These are phyloP conservation scores for Falcunculus frontatus DNA, from an alignment of 2,113 vertebrate species.

Conservation along the genomic window DNA sequence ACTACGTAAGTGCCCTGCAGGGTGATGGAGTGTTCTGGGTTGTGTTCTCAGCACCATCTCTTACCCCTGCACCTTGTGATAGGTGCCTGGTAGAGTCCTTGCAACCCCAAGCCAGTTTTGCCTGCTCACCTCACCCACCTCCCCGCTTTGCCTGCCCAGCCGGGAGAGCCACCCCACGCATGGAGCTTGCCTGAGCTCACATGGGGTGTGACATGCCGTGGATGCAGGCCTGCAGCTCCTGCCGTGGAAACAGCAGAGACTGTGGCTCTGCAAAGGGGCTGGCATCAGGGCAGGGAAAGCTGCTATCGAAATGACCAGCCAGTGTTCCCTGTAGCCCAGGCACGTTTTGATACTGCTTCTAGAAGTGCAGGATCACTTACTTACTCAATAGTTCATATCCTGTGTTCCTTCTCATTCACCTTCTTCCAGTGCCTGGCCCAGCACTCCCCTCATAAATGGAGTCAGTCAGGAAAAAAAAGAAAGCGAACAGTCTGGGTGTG, in stretches of 20 bases:
- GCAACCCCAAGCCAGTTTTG: neutral
- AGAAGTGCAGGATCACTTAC: neutral
- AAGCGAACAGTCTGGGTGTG: neutral
- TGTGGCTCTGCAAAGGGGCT: neutral
- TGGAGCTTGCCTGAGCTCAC: neutral
- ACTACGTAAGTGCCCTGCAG: neutral
- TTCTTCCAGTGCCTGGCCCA: neutral
- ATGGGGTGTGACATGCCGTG: rapidly evolving
- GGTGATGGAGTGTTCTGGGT: neutral
- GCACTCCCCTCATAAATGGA: neutral
- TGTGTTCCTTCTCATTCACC: neutral
- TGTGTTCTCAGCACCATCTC: neutral
- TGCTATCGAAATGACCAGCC: rapidly evolving
- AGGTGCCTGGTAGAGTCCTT: neutral
- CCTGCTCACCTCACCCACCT: rapidly evolving
- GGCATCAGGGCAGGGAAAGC: neutral
- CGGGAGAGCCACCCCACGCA: rapidly evolving
- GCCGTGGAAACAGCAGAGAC: neutral
- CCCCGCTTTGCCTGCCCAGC: rapidly evolving
- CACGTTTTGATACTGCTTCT: neutral
- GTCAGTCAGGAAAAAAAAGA: neutral
- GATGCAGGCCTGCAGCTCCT: neutral
- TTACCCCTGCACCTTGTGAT: neutral
- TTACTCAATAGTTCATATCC: neutral
- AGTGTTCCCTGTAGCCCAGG: neutral